phyloP scores from a whole-genome alignment of 2,113 vertebrate genomes.

The Mionectes macconnelli region DNA sequence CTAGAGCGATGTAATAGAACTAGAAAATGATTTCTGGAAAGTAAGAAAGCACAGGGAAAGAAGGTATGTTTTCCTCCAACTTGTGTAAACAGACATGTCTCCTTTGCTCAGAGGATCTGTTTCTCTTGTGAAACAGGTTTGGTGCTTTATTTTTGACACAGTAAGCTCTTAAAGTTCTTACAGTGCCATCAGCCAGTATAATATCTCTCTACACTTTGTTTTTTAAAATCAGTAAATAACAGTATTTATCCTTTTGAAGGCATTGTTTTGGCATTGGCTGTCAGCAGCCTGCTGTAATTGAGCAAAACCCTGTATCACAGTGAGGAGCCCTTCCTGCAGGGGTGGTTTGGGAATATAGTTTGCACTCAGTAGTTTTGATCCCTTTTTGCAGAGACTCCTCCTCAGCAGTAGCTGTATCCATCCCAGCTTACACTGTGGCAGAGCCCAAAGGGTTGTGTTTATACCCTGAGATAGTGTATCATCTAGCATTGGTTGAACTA shows the following conservation, averaged over 20 bases:
- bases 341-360: not conserved
- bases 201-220: not conserved
- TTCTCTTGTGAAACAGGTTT: not conserved
- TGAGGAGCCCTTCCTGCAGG: not conserved
- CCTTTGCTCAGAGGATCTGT: not conserved
- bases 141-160: not conserved
- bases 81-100: not conserved
- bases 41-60: not conserved
- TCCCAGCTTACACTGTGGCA: not conserved
- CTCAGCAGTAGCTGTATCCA: not conserved
- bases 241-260: not conserved
- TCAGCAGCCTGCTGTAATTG: not conserved
- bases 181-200: not conserved
- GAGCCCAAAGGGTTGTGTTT: not conserved
- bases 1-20: not conserved
- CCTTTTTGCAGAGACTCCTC: not conserved
- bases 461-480: not conserved
- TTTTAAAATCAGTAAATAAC: not conserved
- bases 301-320: not conserved
- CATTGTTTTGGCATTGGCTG: not conserved
- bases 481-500: accelerated
- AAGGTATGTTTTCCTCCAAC: not conserved
- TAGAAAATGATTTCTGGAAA: not conserved
- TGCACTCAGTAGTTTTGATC: not conserved
- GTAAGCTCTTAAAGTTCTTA: not conserved